A percentile compares a stretch with the other conserved stretches of the same genome.
phyloP scores from a whole-genome alignment of 2,797 vertebrate species.

The Sandelia bainsii region DNA sequence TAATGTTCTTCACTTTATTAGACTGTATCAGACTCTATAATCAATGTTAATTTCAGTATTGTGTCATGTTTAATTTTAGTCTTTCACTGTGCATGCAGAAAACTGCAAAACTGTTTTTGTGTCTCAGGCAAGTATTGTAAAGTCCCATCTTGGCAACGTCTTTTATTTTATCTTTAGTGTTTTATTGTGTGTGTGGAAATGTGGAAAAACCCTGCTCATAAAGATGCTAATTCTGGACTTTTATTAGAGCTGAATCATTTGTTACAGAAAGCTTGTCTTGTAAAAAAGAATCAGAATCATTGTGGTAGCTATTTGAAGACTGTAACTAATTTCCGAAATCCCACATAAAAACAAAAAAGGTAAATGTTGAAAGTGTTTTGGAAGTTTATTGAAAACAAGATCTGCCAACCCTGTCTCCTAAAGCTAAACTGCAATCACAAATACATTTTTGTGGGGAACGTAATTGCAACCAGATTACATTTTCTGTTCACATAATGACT shows the following conservation, averaged over 20 bases:
- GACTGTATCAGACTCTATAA: conserved; percentile 8
- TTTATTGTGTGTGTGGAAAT: conserved; percentile 19
- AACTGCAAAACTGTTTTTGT: conserved; percentile 28
- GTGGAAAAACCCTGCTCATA: conserved; percentile 51
- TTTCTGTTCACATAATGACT: no score
- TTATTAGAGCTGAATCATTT: conserved; percentile 51
- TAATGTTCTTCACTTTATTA: not conserved
- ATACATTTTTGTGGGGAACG: no score
- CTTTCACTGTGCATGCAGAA: conserved; percentile 23
- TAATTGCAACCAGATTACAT: no score
- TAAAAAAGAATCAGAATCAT: conserved; percentile 59
- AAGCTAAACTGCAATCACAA: no score
- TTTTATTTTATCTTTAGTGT: conserved; percentile 21
- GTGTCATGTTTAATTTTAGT: conserved; percentile 14
- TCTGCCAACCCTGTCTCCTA: not conserved
- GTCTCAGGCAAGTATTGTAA: not conserved
- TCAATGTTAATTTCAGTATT: conserved; percentile 20
- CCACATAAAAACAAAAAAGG: conserved; percentile 30
- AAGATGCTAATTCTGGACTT: conserved; percentile 55
- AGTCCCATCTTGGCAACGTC: not conserved
- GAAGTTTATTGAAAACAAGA: conserved; percentile 57
- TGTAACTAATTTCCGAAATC: conserved; percentile 39
- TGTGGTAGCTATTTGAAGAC: conserved; percentile 51
- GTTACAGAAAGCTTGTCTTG: conserved; percentile 48
- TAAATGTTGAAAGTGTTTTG: conserved; percentile 37